These are phyloP conservation scores for Dendrocopos noguchii DNA, from an alignment of 2,113 vertebrate species.

Conservation along the genomic window DNA sequence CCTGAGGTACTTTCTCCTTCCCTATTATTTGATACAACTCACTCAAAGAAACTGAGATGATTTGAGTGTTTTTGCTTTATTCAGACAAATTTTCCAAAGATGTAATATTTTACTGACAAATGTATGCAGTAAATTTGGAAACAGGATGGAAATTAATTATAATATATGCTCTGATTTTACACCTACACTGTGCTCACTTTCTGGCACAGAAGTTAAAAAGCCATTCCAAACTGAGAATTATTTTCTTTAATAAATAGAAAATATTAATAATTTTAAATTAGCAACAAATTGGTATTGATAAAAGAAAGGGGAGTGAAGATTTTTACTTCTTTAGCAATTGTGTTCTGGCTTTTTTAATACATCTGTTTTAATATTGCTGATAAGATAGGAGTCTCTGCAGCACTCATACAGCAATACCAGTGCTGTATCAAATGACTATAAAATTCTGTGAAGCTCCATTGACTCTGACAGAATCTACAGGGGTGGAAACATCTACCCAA, in stretches of 20 bases:
- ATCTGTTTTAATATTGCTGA: background rate
- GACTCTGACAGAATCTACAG: background rate
- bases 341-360: background rate
- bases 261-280: background rate
- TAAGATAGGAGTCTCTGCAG: background rate
- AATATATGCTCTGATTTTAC: background rate
- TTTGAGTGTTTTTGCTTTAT: background rate
- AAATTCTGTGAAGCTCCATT: constrained; percentile 7
- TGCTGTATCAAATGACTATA: background rate
- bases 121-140: background rate
- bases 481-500: background rate
- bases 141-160: background rate
- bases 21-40: background rate
- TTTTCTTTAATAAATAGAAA: background rate
- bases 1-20: background rate
- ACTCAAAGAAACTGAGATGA: background rate
- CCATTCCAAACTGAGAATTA: background rate
- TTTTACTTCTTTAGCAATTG: background rate
- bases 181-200: background rate
- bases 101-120: background rate
- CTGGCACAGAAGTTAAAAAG: background rate
- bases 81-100: background rate
- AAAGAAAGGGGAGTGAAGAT: background rate
- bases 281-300: background rate
- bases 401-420: background rate